Evolutionary conservation across 2,113 vertebrate genomes (phyloP), one percentile per base, ranked within the genome.

Genomic region (Pteropus alecto): DNA sequence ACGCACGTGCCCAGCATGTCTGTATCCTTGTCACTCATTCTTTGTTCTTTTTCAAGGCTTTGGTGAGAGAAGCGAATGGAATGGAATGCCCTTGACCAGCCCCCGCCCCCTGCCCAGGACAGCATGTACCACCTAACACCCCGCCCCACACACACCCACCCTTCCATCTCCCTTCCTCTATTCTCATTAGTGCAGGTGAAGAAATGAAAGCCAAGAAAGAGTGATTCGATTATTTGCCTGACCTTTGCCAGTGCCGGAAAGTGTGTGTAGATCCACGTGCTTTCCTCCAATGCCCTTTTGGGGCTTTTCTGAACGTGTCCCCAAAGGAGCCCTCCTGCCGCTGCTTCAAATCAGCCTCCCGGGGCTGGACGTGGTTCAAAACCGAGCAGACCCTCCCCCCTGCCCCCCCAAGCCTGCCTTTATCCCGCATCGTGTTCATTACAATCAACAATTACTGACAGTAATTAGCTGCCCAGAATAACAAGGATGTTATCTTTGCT

Each of bases 391-490:
- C 48, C 22, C 1, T 22, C 8, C 74, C 43, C 7, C 13, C 38
- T 51, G 13, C 60, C 19, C 28, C 12, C 58, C 46, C 22, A 24
- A 70, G 65, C 19, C 41, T 24, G 88, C 58, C 87, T 95, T 96
- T 94, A 71, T 93, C 74, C 67, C 0, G 0, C 68, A n/a, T 60
- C 12, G 11, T 46, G 63, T 94, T 93, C 77, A 26, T 70, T 51
- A 74, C 89, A 90, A 96, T 91, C 93, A 97, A 89, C 82, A 94
- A 94, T 96, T 93, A 94, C 95, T 79, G 94, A 87, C 43, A 89
- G 95, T 76, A 96, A 96, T 96, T 94, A 97, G 93, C 97, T 83
- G 67, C 67, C 93, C 89, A 22, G 88, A 97, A 96, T 84, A 93
- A 93, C 94, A 97, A 93, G 86, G 89, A 74, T 38, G 5, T 77